Evolutionary conservation across 2,797 vertebrate species (phyloP), one percentile per base, ranked within the genome.

Genomic region (Cryptoblepharus egeriae): DNA sequence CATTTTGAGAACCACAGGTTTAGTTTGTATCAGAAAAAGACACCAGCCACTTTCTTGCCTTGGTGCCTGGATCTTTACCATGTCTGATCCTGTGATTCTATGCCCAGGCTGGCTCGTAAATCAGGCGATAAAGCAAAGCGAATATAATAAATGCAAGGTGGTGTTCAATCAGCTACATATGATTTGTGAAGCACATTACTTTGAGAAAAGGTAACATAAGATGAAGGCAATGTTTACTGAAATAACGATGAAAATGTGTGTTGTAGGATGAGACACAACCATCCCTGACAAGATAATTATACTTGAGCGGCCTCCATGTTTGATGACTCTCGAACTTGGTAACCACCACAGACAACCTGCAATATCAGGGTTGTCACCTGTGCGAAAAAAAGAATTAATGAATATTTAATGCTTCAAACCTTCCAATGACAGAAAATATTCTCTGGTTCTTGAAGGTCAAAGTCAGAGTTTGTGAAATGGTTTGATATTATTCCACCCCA

Each of bases 331-430:
- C 70, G 79, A 90, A 86, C 86, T 88, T 77, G 82, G 85, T 89
- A 89, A 88, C 85, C 84, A 90, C 63, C 82, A 75, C 84, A 89
- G 82, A 83, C 91, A 90, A 93, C 86, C 80, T 87, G 87, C 89
- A 85, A 58, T 63, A 88, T 85, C 85, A 87, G 80, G 81, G 83
- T 91, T 90, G 87, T 90, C 87, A 91, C 12, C 75, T 78, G 28
- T 45, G 85, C 75, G 77, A 71, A 71, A 68, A 71, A 68, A 86
- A 75, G 60, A 60, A 75, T 83, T 77, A 87, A 92, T 91, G 86
- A 91, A 87, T 90, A 93, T 83, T 84, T 84, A 88, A 89, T 91
- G 55, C 30, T 32, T 76, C 76, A 88, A 85, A 87, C 87, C 83
- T 81, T 35, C 83, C 85, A 87, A 77, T 88, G 85, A n/a, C 80